Base-by-base conservation (phyloP, 1,140 invertebrate species). In the Lineus longissimus region DNA sequence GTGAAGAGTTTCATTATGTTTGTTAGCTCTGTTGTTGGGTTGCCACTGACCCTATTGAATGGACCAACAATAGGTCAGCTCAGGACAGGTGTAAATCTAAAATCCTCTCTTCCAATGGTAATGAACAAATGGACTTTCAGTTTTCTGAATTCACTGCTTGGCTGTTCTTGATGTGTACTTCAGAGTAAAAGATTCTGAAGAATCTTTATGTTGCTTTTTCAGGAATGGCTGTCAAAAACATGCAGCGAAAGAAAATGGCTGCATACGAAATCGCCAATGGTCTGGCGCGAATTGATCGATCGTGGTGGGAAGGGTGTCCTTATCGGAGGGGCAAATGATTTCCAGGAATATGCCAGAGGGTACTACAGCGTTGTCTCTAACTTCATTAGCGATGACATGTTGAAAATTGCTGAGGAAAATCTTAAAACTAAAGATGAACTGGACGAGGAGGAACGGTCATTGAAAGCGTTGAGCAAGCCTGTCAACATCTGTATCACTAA, bases 261-360 rank as follows among this genome's bases (percentile, higher is more conserved):
- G 1, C 73, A 80, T 64, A 63, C 60, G 6, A 72, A 73, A 57
- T 82, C 80, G 0, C 81, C 81, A 23, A 63, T 83, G n/a, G 69
- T 82, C n/a, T 83, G 81, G 81, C 60, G 81, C 25, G 81, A 83
- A 65, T 55, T 83, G 54, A 74, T 82, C 19, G 78, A 82, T 60
- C 65, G 78, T 23, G 81, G 81, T 25, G 81, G 81, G 2, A 81
- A 81, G 67, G 78, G 79, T n/a, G 74, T 80, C n/a, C 69, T 82
- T 7, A 79, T 83, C 56, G 81, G 81, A 41, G 79, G 75, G 31
- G 73, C 76, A 0, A 82, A 81, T 70, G 81, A 81, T 36, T 82
- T 82, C 56, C 79, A 82, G 63, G 80, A 82, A 67, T 82, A 82
- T 71, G 75, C 73, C 2, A 36, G 73, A 41, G 77, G 72, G 9